Conservation (phyloP, 2,113 vertebrate species). For the Oxyruncus cristatus region DNA sequence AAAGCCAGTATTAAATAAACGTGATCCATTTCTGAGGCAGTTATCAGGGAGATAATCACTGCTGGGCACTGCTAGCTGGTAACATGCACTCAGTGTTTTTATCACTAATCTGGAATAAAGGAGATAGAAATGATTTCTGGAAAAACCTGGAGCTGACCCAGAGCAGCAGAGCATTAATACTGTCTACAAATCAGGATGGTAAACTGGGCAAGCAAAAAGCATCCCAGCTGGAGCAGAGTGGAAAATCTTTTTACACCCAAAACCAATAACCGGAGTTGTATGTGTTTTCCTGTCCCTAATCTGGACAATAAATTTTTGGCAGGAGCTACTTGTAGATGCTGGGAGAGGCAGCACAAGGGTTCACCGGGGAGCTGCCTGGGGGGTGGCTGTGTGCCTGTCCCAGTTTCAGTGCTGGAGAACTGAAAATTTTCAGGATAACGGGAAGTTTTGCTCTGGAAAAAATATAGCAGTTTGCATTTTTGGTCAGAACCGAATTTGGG, state of each 20-base stretch:
- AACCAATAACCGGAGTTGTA: background rate
- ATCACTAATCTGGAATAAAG: background rate
- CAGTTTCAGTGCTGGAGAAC: background rate
- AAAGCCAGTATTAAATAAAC: conserved; percentile 2
- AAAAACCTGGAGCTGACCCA: background rate
- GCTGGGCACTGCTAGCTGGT: background rate
- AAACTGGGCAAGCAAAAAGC: background rate
- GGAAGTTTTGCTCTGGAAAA: background rate
- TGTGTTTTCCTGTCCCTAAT: background rate
- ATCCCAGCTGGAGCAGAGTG: background rate
- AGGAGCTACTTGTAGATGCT: background rate
- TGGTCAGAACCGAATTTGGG: background rate
- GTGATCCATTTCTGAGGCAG: conserved; percentile 9
- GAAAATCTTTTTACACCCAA: background rate
- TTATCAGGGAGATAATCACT: conserved; percentile 30
- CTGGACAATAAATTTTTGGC: background rate
- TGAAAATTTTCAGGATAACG: background rate
- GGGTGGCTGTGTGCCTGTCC: background rate
- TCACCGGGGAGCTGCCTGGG: background rate
- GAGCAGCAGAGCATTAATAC: background rate
- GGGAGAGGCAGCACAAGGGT: background rate
- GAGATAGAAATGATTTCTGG: conserved; percentile 9
- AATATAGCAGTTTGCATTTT: background rate
- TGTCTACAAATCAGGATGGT: background rate
- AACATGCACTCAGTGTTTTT: background rate